Evolutionary conservation across 2,888 invertebrate genomes (phyloP).

Genomic region (Conops quadrifasciatus): DNA sequence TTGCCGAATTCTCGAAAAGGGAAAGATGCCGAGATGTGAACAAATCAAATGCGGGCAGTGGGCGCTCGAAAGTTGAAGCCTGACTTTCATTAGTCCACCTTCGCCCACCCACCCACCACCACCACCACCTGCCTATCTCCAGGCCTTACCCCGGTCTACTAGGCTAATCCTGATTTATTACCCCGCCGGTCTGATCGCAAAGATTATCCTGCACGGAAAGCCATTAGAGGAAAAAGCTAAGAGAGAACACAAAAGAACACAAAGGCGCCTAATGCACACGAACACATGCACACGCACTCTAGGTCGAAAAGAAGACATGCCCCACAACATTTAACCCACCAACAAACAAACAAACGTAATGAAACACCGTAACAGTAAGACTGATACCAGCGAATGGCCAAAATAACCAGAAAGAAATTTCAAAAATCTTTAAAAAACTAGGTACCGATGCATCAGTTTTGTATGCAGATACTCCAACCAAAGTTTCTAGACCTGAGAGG

Average conservation of each 20-base stretch:
- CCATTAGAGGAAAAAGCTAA: slow-evolving; percentile 36
- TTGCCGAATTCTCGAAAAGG: neutral
- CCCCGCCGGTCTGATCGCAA: slow-evolving; percentile 62
- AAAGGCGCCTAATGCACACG: slow-evolving; percentile 19
- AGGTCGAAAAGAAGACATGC: slow-evolving; percentile 9
- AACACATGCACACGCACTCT: slow-evolving; percentile 16
- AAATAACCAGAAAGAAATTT: slow-evolving; percentile 31
- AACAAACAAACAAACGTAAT: neutral
- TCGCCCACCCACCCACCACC: neutral
- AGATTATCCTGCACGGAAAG: slow-evolving; percentile 63
- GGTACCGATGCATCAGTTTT: too few relatives aligned
- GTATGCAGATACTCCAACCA: too few relatives aligned
- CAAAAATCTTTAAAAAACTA: too few relatives aligned
- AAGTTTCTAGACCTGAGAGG: too few relatives aligned
- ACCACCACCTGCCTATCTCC: neutral
- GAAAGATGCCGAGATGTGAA: neutral
- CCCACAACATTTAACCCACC: slow-evolving; percentile 24
- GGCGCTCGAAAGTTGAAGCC: slow-evolving; percentile 13
- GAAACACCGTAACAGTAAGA: slow-evolving; percentile 50
- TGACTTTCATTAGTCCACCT: too few relatives aligned
- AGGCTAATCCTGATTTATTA: slow-evolving; percentile 63
- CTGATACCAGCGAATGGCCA: slow-evolving; percentile 54
- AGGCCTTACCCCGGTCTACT: slow-evolving; percentile 4
- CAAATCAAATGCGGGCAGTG: neutral
- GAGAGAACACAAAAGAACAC: too few relatives aligned